Percentiles rank a stretch among this genome's conserved stretches.
phyloP scores from a whole-genome alignment of 2,797 vertebrate genomes.

The Gouania willdenowi region DNA sequence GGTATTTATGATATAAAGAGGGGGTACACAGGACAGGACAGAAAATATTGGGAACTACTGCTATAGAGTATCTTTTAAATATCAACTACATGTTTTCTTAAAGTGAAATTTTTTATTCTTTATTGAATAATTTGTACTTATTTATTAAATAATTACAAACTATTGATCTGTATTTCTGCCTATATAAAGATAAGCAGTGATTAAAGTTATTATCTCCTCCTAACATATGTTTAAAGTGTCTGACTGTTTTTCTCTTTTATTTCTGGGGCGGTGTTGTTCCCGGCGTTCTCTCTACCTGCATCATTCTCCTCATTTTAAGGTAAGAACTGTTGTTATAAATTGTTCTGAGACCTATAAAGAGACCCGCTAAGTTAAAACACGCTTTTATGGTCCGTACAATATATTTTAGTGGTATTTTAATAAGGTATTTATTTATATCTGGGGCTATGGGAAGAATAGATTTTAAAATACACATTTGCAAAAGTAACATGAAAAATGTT shows the following conservation, averaged over 20 bases:
- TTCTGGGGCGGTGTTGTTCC: slow-evolving; percentile 27
- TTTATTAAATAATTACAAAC: background rate
- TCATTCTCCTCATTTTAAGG: slow-evolving; percentile 49
- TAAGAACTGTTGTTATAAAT: slow-evolving; percentile 50
- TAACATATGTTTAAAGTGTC: slow-evolving; percentile 6
- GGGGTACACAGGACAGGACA: too few species aligned
- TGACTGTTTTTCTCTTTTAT: slow-evolving; percentile 6
- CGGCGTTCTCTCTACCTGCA: slow-evolving; percentile 3
- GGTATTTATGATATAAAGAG: too few species aligned
- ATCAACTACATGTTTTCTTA: background rate
- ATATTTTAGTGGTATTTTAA: too few species aligned
- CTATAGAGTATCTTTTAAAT: slow-evolving; percentile 6
- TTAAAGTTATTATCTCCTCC: background rate
- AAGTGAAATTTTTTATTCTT: background rate
- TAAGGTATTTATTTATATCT: too few species aligned
- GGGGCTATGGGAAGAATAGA: too few species aligned
- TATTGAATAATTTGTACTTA: background rate
- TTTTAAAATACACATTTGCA: too few species aligned
- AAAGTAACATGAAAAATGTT: too few species aligned
- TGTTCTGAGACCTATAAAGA: too few species aligned
- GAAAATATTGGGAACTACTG: too few species aligned
- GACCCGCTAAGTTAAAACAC: too few species aligned
- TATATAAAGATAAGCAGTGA: slow-evolving; percentile 17
- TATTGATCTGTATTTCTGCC: too few species aligned
- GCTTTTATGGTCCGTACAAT: too few species aligned